Conservation (phyloP, 2,797 vertebrate species). For the Hydrolagus colliei region DNA sequence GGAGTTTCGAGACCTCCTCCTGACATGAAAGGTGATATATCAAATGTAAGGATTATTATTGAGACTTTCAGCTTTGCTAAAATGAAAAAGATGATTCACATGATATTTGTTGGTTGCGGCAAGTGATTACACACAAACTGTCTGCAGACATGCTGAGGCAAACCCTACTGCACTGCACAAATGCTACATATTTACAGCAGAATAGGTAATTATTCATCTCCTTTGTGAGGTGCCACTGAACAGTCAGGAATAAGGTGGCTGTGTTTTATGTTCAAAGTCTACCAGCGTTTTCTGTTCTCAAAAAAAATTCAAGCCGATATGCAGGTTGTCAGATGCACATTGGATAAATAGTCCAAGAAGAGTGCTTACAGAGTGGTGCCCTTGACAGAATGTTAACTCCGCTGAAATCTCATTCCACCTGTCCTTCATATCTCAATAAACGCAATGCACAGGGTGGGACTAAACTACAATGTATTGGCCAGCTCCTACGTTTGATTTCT, state of each 20-base stretch:
- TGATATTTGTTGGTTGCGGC: background rate
- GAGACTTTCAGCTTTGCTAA: too few species aligned
- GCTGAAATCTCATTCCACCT: too few species aligned
- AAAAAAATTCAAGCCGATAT: background rate
- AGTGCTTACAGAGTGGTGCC: background rate
- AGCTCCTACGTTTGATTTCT: too few species aligned
- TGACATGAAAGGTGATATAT: background rate
- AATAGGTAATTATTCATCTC: background rate
- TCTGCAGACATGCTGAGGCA: background rate
- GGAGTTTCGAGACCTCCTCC: too few species aligned
- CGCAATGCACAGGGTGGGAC: too few species aligned
- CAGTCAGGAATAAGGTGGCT: background rate
- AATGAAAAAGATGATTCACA: background rate
- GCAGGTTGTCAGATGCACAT: background rate
- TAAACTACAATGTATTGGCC: too few species aligned
- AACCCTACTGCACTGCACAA: background rate
- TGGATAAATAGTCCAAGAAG: slow-evolving; percentile 12
- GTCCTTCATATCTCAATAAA: too few species aligned
- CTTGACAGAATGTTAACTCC: too few species aligned
- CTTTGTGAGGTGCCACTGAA: slow-evolving; percentile 1
- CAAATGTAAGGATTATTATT: too few species aligned
- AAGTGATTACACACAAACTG: background rate
- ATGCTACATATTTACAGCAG: slow-evolving; percentile 1
- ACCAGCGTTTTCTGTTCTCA: background rate
- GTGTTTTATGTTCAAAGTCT: slow-evolving; percentile 12